phyloP scores from a whole-genome alignment of 2,888 invertebrate species.

The Xanthia icteritia region DNA sequence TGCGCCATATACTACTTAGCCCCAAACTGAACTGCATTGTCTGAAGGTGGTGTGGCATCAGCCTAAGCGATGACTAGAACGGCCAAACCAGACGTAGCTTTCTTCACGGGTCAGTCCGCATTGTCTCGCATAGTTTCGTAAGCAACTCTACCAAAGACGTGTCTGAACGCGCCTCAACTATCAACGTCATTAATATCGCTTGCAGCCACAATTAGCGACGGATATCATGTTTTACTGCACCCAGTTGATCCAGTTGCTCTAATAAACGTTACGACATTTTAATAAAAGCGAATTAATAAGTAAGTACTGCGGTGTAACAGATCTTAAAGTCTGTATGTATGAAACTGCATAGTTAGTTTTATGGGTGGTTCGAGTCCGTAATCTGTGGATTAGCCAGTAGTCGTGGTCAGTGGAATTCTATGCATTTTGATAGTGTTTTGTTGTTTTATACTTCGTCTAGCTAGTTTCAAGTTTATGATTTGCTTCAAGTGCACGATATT shows the following conservation, averaged over 20 bases:
- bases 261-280: conserved; percentile 63
- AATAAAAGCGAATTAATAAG: conserved; percentile 54
- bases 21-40: not conserved
- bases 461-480: not conserved
- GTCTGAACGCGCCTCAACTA: conserved; percentile 30
- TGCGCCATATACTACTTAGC: not conserved
- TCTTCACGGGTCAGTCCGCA: not conserved
- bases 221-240: conserved; percentile 59
- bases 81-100: not conserved
- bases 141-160: not conserved
- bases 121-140: not conserved
- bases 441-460: not conserved
- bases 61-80: not conserved
- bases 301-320: conserved; percentile 42
- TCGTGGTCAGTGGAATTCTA: not conserved
- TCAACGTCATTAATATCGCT: conserved; percentile 55
- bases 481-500: not conserved
- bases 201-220: conserved; percentile 61
- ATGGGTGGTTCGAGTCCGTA: not conserved
- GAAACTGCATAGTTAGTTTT: conserved; percentile 25
- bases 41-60: not conserved
- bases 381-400: conserved; percentile 15
- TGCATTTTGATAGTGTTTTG: conserved; percentile 6
- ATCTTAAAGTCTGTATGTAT: conserved; percentile 35
- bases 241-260: conserved; percentile 51